phyloP scores from a whole-genome alignment of 2,888 invertebrate genomes.

The Archips crataeganus region DNA sequence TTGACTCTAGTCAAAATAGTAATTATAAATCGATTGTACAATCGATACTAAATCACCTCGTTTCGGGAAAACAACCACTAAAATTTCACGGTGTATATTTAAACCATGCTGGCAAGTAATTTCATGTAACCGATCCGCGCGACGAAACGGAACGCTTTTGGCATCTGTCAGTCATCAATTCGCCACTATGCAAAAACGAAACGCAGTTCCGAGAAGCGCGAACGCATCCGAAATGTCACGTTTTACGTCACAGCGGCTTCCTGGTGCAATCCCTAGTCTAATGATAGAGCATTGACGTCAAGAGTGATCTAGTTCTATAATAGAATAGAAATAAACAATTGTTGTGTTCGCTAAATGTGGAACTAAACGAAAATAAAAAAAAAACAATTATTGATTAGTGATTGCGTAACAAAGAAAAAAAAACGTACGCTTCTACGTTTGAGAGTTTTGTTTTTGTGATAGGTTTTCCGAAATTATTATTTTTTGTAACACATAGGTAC shows the following conservation, averaged over 20 bases:
- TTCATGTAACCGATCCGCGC: background rate
- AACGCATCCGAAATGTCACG: slow-evolving; percentile 43
- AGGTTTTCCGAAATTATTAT: no score
- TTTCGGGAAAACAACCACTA: no score
- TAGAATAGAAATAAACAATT: slow-evolving; percentile 29
- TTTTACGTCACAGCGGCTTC: slow-evolving; percentile 43
- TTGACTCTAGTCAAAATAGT: no score
- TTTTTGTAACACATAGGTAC: no score
- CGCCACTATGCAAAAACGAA: slow-evolving; percentile 10
- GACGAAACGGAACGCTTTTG: background rate
- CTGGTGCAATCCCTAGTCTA: slow-evolving; percentile 43
- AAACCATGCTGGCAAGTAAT: background rate
- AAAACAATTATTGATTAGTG: background rate
- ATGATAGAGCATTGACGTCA: slow-evolving; percentile 43
- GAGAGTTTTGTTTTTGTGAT: no score
- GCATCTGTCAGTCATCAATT: background rate
- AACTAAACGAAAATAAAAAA: slow-evolving; percentile 19
- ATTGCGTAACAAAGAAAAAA: background rate
- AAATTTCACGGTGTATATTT: no score
- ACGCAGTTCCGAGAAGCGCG: slow-evolving; percentile 41
- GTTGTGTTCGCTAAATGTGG: slow-evolving; percentile 19
- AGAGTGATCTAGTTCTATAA: slow-evolving; percentile 41
- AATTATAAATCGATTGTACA: no score
- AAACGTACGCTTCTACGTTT: background rate
- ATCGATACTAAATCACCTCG: no score